Conservation (phyloP, 2,888 invertebrate species). For the Cetonia aurata region DNA sequence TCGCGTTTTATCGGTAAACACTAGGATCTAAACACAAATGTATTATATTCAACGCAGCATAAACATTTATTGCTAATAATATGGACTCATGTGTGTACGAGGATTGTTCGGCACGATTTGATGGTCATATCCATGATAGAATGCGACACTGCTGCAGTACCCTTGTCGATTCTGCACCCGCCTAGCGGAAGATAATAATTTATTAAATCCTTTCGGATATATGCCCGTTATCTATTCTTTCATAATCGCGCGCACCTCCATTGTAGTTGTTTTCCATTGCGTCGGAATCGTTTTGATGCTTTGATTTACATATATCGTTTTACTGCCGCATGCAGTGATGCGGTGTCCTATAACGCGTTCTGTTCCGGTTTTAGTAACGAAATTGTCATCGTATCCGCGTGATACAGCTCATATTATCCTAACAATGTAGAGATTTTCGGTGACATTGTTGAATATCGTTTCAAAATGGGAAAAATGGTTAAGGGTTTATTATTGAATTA, state of each 20-base stretch:
- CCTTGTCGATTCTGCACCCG: neutral
- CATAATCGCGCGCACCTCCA: neutral
- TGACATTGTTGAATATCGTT: too few relatives aligned
- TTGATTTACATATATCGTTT: slow-evolving; percentile 33
- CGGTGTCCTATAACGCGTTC: slow-evolving; percentile 5
- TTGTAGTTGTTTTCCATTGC: slow-evolving; percentile 7
- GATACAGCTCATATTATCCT: slow-evolving; percentile 19
- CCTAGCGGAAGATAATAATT: slow-evolving; percentile 13
- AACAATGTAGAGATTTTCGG: too few relatives aligned
- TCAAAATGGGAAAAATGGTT: too few relatives aligned
- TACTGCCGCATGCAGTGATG: neutral
- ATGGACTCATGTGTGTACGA: too few relatives aligned
- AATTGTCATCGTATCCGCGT: slow-evolving; percentile 33
- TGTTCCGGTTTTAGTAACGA: slow-evolving; percentile 6
- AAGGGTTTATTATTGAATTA: too few relatives aligned
- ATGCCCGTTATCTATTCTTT: slow-evolving; percentile 24
- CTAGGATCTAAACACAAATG: too few relatives aligned
- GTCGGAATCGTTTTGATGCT: neutral
- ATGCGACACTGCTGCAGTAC: neutral
- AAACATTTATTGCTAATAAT: too few relatives aligned
- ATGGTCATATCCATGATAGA: neutral
- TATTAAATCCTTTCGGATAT: slow-evolving; percentile 30
- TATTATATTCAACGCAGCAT: too few relatives aligned
- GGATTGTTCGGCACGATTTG: slow-evolving; percentile 4
- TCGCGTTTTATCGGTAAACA: too few relatives aligned